Evolutionary conservation across 2,797 vertebrate genomes (phyloP).

Genomic region (Typhlichthys subterraneus): DNA sequence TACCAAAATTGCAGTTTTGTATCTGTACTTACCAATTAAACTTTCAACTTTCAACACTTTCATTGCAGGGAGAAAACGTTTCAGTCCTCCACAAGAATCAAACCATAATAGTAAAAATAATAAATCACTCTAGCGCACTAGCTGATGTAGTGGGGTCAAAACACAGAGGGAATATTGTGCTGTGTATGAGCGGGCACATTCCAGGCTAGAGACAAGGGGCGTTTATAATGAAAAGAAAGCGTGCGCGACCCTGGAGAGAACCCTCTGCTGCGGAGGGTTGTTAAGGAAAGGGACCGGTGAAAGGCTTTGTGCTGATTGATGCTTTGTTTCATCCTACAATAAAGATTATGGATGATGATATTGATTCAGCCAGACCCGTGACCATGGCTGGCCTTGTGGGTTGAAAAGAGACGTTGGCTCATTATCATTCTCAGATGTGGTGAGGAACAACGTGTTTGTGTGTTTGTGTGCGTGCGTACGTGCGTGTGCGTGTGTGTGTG

Average conservation of each 20-base stretch:
- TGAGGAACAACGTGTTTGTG: slow-evolving; percentile 42
- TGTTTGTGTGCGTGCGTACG: slow-evolving; percentile 6
- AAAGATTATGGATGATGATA: slow-evolving; percentile 80
- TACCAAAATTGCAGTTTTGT: too few species aligned
- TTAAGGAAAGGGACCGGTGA: slow-evolving; percentile 67
- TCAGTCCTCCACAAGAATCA: slow-evolving; percentile 7
- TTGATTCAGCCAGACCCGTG: slow-evolving; percentile 68
- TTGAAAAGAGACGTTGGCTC: slow-evolving; percentile 70
- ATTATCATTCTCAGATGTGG: slow-evolving; percentile 69
- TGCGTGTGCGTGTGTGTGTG: slow-evolving; percentile 35
- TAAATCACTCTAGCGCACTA: too few species aligned
- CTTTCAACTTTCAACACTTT: too few species aligned
- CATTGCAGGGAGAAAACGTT: slow-evolving; percentile 28
- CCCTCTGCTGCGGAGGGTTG: slow-evolving; percentile 51
- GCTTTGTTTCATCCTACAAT: slow-evolving; percentile 77
- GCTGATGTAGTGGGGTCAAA: slow-evolving; percentile 28
- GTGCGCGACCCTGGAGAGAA: slow-evolving; percentile 56
- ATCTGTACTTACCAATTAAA: too few species aligned
- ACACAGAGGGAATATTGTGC: slow-evolving; percentile 36
- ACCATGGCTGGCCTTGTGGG: slow-evolving; percentile 73
- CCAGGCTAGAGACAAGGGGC: slow-evolving; percentile 33
- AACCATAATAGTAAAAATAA: too few species aligned
- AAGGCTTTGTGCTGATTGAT: slow-evolving; percentile 75
- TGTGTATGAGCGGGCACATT: slow-evolving; percentile 36
- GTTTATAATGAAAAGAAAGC: slow-evolving; percentile 49